Evolutionary conservation across 2,797 vertebrate genomes (phyloP).

Genomic region (Chloroceryle amazona): DNA sequence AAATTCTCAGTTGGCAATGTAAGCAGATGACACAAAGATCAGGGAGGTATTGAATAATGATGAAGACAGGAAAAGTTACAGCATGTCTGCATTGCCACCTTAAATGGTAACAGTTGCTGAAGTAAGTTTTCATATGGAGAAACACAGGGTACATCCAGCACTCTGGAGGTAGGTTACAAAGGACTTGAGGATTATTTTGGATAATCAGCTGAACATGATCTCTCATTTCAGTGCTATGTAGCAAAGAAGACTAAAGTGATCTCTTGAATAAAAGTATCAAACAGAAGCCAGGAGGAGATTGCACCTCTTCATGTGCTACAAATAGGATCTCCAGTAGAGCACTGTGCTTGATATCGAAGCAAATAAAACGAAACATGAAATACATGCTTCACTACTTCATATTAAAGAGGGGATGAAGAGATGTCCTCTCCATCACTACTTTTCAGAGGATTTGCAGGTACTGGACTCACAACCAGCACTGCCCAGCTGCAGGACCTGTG

Average conservation of each 20-base stretch:
- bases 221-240: neutral
- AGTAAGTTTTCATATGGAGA: neutral
- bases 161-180: neutral
- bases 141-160: neutral
- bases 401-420: neutral
- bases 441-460: neutral
- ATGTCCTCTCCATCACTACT: neutral
- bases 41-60: neutral
- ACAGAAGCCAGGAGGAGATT: neutral
- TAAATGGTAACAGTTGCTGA: neutral
- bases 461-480: neutral
- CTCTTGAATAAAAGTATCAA: neutral
- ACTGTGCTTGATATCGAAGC: rapidly evolving
- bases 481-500: neutral
- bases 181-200: neutral
- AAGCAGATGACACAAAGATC: neutral
- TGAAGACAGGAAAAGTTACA: neutral
- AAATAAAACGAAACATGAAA: neutral
- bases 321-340: neutral
- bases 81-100: neutral
- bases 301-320: neutral
- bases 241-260: neutral
- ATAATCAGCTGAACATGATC: neutral
- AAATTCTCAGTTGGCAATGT: neutral
- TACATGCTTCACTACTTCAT: rapidly evolving